Base-by-base conservation (phyloP, 2,113 vertebrate species). In the Syrmaticus mikado region DNA sequence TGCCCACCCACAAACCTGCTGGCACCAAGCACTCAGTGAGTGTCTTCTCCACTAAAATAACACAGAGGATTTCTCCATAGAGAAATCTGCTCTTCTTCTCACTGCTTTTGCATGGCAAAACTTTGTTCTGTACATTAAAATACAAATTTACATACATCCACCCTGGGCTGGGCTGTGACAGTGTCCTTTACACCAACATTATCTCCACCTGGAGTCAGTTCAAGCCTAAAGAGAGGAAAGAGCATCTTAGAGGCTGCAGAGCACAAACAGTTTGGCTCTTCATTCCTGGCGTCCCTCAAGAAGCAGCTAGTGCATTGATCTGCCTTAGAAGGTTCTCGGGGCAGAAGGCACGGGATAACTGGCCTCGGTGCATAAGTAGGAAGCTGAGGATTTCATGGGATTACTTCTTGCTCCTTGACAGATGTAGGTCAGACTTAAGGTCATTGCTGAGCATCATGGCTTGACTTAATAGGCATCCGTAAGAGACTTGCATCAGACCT, bases 1-100 rank as follows among this genome's bases (percentile, higher is more conserved):
- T 94, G 92, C 91, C 94, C 91, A 78, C 91, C 83, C 96, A 95
- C 95, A 19, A 75, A 88, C 95, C 77, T 89, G 90, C 90, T 95
- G 89, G 74, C 2, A 8, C 86, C 94, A 94, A 86, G 73, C 84
- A 0, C 53, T 16, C 7, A 55, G 15, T 4, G 62, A 81, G 53
- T 79, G 24, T 45, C 14, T 67, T 53, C 62, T 32, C 7, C 34
- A 20, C 80, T 20, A n/a, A 68, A 22, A 32, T 11, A 4, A 64
- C 62, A 4, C 10, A 2, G 20, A 3, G 76, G 60, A 53, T 87
- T 12, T n/a, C 85, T 64, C 82, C 0, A 4, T 40, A 13, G 86
- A 18, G n/a, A 18, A 71, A n/a, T 50, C 62, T 27, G 78, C 6
- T 22, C 27, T 15, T 58, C 34, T n/a, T 38, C 14, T 34, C 25